Base-by-base conservation (phyloP, 2,797 vertebrate genomes). In the Heliangelus exortis region DNA sequence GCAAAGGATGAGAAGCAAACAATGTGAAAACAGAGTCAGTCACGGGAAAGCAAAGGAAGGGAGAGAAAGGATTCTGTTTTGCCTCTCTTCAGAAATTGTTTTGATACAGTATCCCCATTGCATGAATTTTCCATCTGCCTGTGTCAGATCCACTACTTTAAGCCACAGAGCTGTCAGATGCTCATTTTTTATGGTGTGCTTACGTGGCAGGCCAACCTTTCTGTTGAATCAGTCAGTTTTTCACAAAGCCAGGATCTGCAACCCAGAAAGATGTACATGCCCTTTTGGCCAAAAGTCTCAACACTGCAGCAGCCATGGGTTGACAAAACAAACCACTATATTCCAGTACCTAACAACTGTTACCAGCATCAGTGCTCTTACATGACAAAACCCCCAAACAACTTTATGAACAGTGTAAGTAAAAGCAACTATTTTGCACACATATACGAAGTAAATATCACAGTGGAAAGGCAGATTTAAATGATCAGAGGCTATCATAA, bases 81-180 rank as follows among this genome's bases (percentile, higher is more conserved):
- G 82, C 94, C 29, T 86, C 80, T 58, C 77, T 43, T 65, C 82
- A 89, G 65, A 45, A 78, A 95, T 51, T 88, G 85, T 95, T 96
- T 96, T 96, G 95, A 91, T 95, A 95, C 84, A 69, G 66, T 80
- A 85, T 93, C 81, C 87, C 80, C 11, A n/a, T 94, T 95, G 92
- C 96, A 96, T 78, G 94, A 95, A 93, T 96, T 93, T 96, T 96
- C 94, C 94, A 92, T 89, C 75, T 51, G 92, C 87, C 66, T 93
- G 84, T 87, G 90, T 94, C 95, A 96, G 93, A 96, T 80, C 80
- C 85, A 89, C 75, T 91, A 50, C 78, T 91, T 88, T 12, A 91
- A 95, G 93, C 93, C 93, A 93, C 78, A 87, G 89, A 96, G 84
- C 93, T 92, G 93, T 96, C 96, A 92, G 82, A 97, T 90, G 91